Evolutionary conservation across 2,113 vertebrate genomes (phyloP).

Genomic region (Corythoichthys intestinalis): DNA sequence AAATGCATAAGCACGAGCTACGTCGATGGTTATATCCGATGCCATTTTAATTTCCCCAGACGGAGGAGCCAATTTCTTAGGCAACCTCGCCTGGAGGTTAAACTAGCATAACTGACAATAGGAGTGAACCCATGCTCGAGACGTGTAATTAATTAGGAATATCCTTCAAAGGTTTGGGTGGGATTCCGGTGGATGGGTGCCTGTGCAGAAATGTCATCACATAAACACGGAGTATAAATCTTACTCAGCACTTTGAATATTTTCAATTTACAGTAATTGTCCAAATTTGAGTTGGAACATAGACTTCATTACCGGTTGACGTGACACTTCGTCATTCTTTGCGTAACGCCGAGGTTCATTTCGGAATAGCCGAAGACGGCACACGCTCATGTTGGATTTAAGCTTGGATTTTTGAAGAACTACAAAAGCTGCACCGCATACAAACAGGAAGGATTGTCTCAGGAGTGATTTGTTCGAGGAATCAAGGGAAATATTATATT

Average conservation of each 20-base stretch:
- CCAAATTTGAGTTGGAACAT: too few relatives aligned
- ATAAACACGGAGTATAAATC: not conserved
- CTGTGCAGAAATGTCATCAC: conserved; percentile 9
- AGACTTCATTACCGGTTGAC: too few relatives aligned
- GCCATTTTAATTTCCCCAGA: conserved; percentile 52
- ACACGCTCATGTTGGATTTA: too few relatives aligned
- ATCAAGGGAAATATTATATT: too few relatives aligned
- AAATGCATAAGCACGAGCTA: conserved; percentile 43
- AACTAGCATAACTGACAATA: conserved; percentile 40
- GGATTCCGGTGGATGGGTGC: conserved; percentile 18
- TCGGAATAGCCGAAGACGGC: too few relatives aligned
- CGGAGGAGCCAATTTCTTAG: conserved; percentile 47
- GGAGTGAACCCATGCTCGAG: conserved; percentile 36
- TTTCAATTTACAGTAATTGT: too few relatives aligned
- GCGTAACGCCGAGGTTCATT: too few relatives aligned
- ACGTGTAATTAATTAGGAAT: conserved; percentile 47
- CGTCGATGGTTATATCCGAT: conserved; percentile 49
- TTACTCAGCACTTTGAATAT: not conserved
- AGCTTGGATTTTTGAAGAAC: too few relatives aligned
- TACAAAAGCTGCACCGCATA: too few relatives aligned
- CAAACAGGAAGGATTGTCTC: too few relatives aligned
- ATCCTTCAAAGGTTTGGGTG: conserved; percentile 19
- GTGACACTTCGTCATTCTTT: too few relatives aligned
- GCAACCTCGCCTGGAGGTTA: conserved; percentile 52
- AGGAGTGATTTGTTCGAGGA: too few relatives aligned